phyloP scores from a whole-genome alignment of 2,888 invertebrate genomes.

The Parnassius glacialis region DNA sequence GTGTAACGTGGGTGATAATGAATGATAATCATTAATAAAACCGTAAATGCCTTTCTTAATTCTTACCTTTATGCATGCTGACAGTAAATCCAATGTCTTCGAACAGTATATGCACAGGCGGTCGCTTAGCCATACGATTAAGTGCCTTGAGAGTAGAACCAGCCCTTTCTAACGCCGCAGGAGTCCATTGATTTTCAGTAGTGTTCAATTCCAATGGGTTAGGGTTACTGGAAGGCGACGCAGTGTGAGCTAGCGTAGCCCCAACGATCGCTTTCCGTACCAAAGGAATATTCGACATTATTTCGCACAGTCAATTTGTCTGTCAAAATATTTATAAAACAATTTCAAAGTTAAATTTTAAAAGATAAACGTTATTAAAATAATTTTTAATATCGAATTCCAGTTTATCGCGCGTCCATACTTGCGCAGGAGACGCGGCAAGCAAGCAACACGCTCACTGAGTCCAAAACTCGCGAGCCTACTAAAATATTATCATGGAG shows the following conservation, averaged over 20 bases:
- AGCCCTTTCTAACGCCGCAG: constrained; percentile 72
- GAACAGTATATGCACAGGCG: constrained; percentile 81
- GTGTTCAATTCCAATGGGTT: constrained; percentile 27
- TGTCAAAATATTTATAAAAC: constrained; percentile 15
- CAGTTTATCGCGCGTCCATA: constrained; percentile 27
- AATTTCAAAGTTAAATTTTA: constrained; percentile 25
- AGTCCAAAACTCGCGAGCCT: constrained; percentile 33
- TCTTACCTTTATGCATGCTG: constrained; percentile 65
- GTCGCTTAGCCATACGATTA: constrained; percentile 80
- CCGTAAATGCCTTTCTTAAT: background rate
- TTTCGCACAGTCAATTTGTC: constrained; percentile 29
- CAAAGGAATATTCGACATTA: constrained; percentile 63
- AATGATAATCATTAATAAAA: background rate
- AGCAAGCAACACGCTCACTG: constrained; percentile 43
- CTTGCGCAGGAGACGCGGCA: constrained; percentile 42
- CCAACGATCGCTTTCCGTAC: constrained; percentile 70
- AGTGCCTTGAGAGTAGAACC: constrained; percentile 75
- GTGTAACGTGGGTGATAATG: too few relatives aligned
- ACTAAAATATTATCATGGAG: constrained; percentile 34
- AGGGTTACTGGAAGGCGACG: constrained; percentile 32
- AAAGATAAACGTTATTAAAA: constrained; percentile 25
- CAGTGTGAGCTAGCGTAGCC: constrained; percentile 56
- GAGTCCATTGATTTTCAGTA: constrained; percentile 62
- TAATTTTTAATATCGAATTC: constrained; percentile 22
- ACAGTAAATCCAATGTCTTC: constrained; percentile 81